Percentiles rank a stretch among this genome's conserved stretches.
Evolutionary conservation across 2,113 vertebrate genomes (phyloP).

Genomic region (Gnathonemus longibarbis): DNA sequence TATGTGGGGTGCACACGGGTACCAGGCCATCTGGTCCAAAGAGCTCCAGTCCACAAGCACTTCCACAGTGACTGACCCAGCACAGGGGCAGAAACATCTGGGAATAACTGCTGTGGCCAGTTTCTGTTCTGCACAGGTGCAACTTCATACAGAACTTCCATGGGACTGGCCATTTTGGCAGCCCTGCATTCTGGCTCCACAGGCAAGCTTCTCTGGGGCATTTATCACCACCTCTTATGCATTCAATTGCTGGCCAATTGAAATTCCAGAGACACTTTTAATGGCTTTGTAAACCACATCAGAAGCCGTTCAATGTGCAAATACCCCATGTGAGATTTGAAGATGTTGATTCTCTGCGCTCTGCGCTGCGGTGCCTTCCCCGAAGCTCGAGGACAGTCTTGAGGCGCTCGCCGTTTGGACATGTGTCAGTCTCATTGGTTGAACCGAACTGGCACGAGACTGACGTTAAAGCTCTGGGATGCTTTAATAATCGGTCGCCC

Average conservation of each 20-base stretch:
- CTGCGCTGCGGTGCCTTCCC: not conserved
- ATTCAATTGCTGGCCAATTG: conserved; percentile 18
- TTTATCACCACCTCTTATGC: not conserved
- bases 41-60: not conserved
- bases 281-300: not conserved
- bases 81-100: not conserved
- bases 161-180: not conserved
- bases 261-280: conserved; percentile 24
- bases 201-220: not conserved
- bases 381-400: not conserved
- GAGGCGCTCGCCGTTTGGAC: not conserved
- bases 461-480: not conserved
- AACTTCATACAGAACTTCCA: not conserved
- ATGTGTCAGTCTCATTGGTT: not conserved
- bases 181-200: not conserved
- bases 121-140: not conserved
- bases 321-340: conserved; percentile 13
- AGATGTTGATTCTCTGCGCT: not conserved
- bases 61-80: not conserved
- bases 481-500: not conserved
- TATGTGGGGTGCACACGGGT: not conserved
- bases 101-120: not conserved
- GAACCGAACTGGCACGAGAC: not conserved
- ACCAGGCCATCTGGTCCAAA: not conserved
- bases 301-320: not conserved